Conservation (phyloP, 2,888 invertebrate genomes). For the Adineta ricciae region DNA sequence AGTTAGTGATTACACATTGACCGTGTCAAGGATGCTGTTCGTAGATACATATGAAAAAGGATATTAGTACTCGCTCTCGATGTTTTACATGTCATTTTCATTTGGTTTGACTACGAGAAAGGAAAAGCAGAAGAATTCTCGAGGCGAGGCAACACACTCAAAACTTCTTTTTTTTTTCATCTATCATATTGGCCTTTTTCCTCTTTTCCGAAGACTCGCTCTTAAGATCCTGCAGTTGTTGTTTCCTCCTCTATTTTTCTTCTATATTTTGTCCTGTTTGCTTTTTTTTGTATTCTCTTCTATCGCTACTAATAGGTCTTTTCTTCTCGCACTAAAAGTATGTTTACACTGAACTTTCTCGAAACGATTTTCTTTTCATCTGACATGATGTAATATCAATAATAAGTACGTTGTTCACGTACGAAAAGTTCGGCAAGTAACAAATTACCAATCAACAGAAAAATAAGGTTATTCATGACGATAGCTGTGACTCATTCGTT, state of each 20-base stretch:
- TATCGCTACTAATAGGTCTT: not conserved
- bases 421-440: too few species aligned
- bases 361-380: too few species aligned
- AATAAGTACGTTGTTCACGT: too few species aligned
- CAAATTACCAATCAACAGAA: too few species aligned
- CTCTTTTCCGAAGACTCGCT: not conserved
- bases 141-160: not conserved
- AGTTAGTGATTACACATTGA: too few species aligned
- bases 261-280: not conserved
- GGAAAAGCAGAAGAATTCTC: not conserved
- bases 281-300: not conserved
- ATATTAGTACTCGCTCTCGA: not conserved
- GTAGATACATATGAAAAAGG: not conserved
- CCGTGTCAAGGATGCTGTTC: too few species aligned
- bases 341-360: not conserved
- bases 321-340: not conserved
- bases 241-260: not conserved
- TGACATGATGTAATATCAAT: too few species aligned
- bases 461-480: too few species aligned
- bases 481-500: too few species aligned
- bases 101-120: not conserved
- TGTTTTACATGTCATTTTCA: not conserved
- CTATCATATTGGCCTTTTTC: not conserved
- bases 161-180: not conserved
- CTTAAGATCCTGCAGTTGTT: not conserved